Percentiles rank a stretch among this genome's conserved stretches.
Conservation (phyloP, 1,140 invertebrate species). For the Magallana gigas region DNA sequence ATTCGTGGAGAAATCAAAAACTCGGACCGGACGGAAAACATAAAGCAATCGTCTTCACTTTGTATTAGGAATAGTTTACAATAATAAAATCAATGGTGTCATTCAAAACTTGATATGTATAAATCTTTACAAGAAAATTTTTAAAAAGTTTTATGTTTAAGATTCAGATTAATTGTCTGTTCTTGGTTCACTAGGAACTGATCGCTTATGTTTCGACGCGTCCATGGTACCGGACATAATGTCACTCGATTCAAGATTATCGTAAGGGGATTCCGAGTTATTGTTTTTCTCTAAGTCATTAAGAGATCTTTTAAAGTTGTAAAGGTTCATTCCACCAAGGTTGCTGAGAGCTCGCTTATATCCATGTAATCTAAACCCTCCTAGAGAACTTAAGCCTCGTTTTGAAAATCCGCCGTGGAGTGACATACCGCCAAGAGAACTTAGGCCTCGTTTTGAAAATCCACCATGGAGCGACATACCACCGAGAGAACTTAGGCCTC, state of each 20-base stretch:
- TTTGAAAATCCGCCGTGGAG: constrained; percentile 26
- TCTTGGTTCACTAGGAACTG: not conserved
- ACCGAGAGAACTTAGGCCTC: constrained; percentile 35
- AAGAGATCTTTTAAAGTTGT: not conserved
- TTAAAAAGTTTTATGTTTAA: not conserved
- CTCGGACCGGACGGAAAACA: not conserved
- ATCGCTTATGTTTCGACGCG: not conserved
- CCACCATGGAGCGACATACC: constrained; percentile 44
- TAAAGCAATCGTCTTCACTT: not conserved
- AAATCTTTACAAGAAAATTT: not conserved
- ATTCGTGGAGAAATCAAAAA: no score
- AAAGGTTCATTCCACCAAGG: constrained; percentile 26
- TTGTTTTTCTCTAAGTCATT: not conserved
- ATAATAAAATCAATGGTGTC: not conserved
- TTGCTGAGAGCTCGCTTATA: constrained; percentile 2
- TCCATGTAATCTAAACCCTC: constrained; percentile 12
- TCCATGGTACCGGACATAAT: not conserved
- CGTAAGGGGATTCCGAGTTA: not conserved
- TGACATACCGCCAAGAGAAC: constrained; percentile 36
- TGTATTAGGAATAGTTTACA: not conserved
- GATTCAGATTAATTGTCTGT: not conserved
- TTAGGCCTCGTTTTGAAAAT: constrained; percentile 39
- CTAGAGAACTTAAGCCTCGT: not conserved
- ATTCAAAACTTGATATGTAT: constrained; percentile 24
- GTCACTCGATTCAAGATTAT: not conserved